These are phyloP conservation scores for Psittacula cyanocephala DNA, from an alignment of 2,113 vertebrate genomes.

Conservation along the genomic window DNA sequence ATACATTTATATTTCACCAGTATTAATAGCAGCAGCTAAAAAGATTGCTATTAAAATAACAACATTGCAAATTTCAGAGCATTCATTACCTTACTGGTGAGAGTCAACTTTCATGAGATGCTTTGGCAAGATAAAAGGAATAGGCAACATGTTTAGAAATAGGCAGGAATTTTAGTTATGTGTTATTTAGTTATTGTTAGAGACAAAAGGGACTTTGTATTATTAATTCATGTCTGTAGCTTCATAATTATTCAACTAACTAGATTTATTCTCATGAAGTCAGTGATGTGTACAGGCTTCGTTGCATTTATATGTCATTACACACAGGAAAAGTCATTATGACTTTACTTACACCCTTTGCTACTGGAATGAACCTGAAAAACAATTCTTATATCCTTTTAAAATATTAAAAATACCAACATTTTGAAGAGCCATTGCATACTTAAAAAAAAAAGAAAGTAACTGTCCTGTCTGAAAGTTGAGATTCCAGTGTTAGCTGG, in stretches of 20 bases:
- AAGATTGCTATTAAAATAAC: not conserved
- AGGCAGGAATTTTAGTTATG: not conserved
- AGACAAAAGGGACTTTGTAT: not conserved
- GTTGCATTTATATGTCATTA: not conserved
- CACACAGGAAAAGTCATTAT: rapidly evolving
- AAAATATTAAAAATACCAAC: not conserved
- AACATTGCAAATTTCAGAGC: not conserved
- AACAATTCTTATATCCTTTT: not conserved
- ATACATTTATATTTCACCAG: not conserved
- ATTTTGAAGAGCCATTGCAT: not conserved
- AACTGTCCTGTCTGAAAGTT: not conserved
- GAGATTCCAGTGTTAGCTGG: not conserved
- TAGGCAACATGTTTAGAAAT: not conserved
- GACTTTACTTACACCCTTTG: not conserved
- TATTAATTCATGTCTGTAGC: not conserved
- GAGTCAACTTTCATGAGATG: not conserved
- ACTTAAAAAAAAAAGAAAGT: not conserved
- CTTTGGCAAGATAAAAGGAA: not conserved
- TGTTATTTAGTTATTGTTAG: rapidly evolving
- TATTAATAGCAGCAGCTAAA: not conserved
- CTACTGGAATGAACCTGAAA: not conserved
- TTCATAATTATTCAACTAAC: not conserved
- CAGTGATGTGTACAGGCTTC: not conserved
- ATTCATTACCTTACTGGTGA: not conserved
- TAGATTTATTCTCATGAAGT: not conserved